phyloP scores from a whole-genome alignment of 1,140 invertebrate genomes.

The Ylistrum balloti region DNA sequence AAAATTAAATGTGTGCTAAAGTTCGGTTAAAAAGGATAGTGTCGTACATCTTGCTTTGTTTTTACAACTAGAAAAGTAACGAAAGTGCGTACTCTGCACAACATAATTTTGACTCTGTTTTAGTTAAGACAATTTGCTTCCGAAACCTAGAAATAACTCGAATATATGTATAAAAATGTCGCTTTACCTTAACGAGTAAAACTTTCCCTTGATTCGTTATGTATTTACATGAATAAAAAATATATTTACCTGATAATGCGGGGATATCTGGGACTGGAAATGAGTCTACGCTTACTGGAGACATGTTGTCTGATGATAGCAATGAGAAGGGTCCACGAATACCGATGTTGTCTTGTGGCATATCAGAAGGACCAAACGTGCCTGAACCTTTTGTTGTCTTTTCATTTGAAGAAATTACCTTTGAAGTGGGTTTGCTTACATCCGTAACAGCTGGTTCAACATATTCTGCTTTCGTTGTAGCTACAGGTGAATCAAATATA shows the following conservation, averaged over 20 bases:
- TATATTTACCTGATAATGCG: not conserved
- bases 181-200: too few relatives aligned
- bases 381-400: not conserved
- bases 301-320: not conserved
- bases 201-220: too few relatives aligned
- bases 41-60: too few relatives aligned
- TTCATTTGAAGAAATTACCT: not conserved
- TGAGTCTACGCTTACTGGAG: not conserved
- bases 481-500: not conserved
- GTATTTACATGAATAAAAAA: too few relatives aligned
- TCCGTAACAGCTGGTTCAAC: not conserved
- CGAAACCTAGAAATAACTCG: too few relatives aligned
- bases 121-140: too few relatives aligned
- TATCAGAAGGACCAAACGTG: not conserved
- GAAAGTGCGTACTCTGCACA: too few relatives aligned
- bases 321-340: not conserved
- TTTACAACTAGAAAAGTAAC: too few relatives aligned
- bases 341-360: not conserved
- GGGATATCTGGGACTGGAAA: not conserved
- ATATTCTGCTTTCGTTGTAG: not conserved
- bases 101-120: too few relatives aligned
- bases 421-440: not conserved
- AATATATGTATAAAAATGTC: too few relatives aligned
- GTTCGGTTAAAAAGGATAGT: too few relatives aligned
- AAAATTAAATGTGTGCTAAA: too few relatives aligned